Evolutionary conservation across 2,888 invertebrate genomes (phyloP).

Genomic region (Melanotus villosus): DNA sequence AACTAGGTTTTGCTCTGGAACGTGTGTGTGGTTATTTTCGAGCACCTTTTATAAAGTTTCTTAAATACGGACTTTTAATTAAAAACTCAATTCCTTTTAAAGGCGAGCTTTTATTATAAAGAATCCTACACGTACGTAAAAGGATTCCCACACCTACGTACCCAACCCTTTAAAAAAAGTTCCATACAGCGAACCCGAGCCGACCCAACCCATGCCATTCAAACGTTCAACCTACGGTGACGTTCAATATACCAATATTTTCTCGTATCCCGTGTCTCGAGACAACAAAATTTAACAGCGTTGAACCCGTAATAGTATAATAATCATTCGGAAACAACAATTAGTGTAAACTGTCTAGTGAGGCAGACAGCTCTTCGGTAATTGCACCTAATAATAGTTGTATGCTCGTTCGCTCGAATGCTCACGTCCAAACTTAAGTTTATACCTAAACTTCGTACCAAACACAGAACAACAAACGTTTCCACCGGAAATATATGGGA

Average conservation of each 20-base stretch:
- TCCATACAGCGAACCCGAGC: conserved; percentile 20
- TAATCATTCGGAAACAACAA: conserved; percentile 51
- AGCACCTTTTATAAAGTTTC: too few species aligned
- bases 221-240: conserved; percentile 29
- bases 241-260: conserved; percentile 35
- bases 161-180: conserved; percentile 25
- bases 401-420: conserved; percentile 33
- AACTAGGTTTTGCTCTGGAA: conserved; percentile 20
- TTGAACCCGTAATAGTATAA: conserved; percentile 45
- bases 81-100: neutral
- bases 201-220: conserved; percentile 33
- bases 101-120: neutral
- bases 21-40: too few species aligned
- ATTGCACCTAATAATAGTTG: conserved; percentile 49
- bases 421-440: conserved; percentile 32
- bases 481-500: too few species aligned
- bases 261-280: conserved; percentile 16
- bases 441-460: neutral
- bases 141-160: conserved; percentile 40
- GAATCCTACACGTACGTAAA: neutral
- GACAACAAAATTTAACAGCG: conserved; percentile 37
- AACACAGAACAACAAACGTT: neutral
- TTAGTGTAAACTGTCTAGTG: conserved; percentile 47
- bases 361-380: conserved; percentile 46
- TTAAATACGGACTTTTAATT: neutral